Evolutionary conservation across 2,888 invertebrate genomes (phyloP), one percentile per base, ranked within the genome.

Genomic region (Graphium colonna): DNA sequence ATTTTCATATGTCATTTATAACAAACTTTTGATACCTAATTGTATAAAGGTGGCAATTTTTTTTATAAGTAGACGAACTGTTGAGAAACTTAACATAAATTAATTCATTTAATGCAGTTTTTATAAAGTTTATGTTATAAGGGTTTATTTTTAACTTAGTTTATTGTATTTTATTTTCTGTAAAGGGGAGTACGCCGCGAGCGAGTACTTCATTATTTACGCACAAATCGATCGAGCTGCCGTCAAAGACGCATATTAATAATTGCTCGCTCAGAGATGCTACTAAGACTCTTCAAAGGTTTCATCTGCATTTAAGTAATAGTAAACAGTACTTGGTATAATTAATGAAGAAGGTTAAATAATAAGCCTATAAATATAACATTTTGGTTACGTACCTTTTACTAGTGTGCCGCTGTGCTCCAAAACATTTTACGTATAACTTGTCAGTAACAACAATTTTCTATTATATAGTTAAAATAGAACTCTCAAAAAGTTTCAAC

Each of bases 341-440:
- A 7, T 4, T 28, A 28, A 7, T 4, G 28, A 8, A 8, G 4
- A 28, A 4, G 28, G 28, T 28, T 8, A 4, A 28, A 28, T 7
- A 28, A 28, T 8, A 4, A 10, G 33, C 33, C 7, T 7, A 10
- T 3, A 10, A 33, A 7, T 33, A 10, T 10, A 7, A 33, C 33
- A 5, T 26, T 5, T 15, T 15, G 18, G 8, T 41, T 53, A 54
- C 54, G 10, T 54, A 54, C 54, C 49, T 15, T 41, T 54, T 49
- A 49, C 12, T 33, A 33, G 16, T 54, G 44, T 28, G 18, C 33
- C 28, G 40, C 9, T 40, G n/a, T 21, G 15, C 48, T 17, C 43
- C 54, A 40, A 15, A 10, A 33, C 54, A 54, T 54, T 44, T 49
- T 49, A 3, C 9, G 17, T 17, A 12, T 16, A 36, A 12, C n/a